Evolutionary conservation across 2,888 invertebrate species (phyloP).

Genomic region (Pseudococcus jackbeardsleyi): DNA sequence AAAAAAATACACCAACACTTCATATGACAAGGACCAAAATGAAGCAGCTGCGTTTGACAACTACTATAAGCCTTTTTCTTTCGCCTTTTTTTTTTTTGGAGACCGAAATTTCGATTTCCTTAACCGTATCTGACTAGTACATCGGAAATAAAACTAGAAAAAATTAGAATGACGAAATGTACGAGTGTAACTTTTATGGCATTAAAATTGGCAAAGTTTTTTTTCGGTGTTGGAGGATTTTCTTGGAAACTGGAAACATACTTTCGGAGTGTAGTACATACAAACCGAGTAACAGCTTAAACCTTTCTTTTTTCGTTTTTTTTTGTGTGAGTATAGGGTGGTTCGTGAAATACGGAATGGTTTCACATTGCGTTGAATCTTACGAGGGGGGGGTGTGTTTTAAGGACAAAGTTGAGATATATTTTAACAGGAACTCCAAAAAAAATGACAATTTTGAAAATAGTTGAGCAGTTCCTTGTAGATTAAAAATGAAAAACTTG

Average conservation of each 20-base stretch:
- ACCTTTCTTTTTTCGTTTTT: background rate
- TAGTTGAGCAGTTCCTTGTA: no score
- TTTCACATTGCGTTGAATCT: no score
- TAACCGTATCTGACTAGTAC: background rate
- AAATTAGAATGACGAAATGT: slow-evolving; percentile 25
- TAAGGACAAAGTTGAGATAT: no score
- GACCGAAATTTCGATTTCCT: slow-evolving; percentile 26
- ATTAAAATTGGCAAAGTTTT: slow-evolving; percentile 35
- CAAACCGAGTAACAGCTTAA: background rate
- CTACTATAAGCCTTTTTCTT: slow-evolving; percentile 12
- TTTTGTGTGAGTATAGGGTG: background rate
- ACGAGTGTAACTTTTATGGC: background rate
- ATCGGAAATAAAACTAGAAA: background rate
- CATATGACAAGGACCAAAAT: slow-evolving; percentile 21
- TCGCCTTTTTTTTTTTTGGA: background rate
- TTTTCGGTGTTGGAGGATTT: background rate
- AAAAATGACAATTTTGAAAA: no score
- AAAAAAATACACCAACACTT: background rate
- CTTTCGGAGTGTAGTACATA: background rate
- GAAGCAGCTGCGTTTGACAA: slow-evolving; percentile 43
- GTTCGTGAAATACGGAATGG: no score
- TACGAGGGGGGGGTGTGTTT: no score
- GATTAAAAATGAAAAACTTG: no score
- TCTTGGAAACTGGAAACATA: background rate
- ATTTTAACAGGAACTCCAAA: no score